A percentile compares a stretch with the other conserved stretches of the same genome.
These are phyloP conservation scores for Rhineura floridana DNA, from an alignment of 2,113 vertebrate genomes.

Conservation along the genomic window DNA sequence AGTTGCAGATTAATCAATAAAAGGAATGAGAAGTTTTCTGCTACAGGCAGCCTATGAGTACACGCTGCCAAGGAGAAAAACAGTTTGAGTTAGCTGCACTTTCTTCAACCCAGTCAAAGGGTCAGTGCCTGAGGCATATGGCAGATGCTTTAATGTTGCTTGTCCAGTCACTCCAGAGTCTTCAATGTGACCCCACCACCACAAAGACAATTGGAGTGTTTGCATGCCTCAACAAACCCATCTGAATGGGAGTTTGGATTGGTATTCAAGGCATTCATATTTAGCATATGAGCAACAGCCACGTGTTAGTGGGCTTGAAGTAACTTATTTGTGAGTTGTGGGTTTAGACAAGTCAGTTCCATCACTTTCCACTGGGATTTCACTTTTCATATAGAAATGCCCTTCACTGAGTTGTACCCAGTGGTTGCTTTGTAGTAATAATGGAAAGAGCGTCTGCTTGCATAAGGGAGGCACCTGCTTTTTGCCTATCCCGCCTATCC, in stretches of 20 bases:
- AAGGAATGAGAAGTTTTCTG: background rate
- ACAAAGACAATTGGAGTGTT: background rate
- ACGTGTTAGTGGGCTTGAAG: background rate
- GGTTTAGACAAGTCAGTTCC: background rate
- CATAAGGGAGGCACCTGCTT: background rate
- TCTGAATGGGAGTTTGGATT: background rate
- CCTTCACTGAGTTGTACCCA: background rate
- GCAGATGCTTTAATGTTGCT: background rate
- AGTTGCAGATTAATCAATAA: background rate
- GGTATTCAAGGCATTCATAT: background rate
- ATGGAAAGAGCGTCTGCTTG: background rate
- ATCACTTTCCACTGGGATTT: background rate
- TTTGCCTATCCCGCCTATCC: background rate
- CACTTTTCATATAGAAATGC: too few relatives aligned
- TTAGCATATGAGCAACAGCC: background rate
- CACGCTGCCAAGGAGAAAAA: background rate
- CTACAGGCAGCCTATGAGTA: background rate
- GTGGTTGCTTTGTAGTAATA: background rate
- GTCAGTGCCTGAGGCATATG: background rate
- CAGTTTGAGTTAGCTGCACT: background rate
- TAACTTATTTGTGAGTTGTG: background rate
- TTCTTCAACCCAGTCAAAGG: background rate
- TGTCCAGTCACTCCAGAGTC: background rate
- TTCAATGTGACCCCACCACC: background rate
- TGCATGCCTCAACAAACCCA: slow-evolving; percentile 7